These are phyloP conservation scores for Podarcis raffonei DNA, from an alignment of 2,113 vertebrate species.

Conservation along the genomic window DNA sequence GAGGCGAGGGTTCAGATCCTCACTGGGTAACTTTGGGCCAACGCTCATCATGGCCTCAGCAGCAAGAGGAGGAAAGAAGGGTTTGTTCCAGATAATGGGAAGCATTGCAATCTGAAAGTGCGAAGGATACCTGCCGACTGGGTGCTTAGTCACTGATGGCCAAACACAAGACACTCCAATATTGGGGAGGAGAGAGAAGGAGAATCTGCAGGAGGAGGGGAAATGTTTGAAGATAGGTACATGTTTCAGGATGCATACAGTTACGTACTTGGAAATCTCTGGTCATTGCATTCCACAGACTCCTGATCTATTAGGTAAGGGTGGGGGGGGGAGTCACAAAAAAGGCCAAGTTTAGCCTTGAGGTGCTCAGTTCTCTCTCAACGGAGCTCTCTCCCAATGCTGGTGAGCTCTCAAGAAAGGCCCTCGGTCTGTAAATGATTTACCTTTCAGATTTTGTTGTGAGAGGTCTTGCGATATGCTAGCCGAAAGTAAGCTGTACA, in stretches of 20 bases:
- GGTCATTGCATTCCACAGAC: slow-evolving; percentile 76
- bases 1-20: too few relatives aligned
- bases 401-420: not conserved
- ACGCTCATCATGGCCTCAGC: too few relatives aligned
- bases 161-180: not conserved
- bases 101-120: slow-evolving; percentile 32
- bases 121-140: slow-evolving; percentile 37
- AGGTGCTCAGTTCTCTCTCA: not conserved
- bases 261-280: slow-evolving; percentile 76
- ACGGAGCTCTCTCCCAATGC: not conserved
- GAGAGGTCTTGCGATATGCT: not conserved
- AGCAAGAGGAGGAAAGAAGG: slow-evolving; percentile 30
- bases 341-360: slow-evolving; percentile 70
- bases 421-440: not conserved
- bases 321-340: slow-evolving; percentile 73
- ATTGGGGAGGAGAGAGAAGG: not conserved
- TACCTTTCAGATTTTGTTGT: not conserved
- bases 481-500: not conserved
- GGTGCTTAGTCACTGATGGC: not conserved
- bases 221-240: slow-evolving; percentile 71
- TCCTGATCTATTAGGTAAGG: slow-evolving; percentile 75
- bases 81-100: slow-evolving; percentile 18
- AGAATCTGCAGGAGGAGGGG: slow-evolving; percentile 68
- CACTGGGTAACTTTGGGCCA: too few relatives aligned
- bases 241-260: slow-evolving; percentile 75